Evolutionary conservation across 2,113 vertebrate genomes (phyloP).

Genomic region (Nesospiza acunhae): DNA sequence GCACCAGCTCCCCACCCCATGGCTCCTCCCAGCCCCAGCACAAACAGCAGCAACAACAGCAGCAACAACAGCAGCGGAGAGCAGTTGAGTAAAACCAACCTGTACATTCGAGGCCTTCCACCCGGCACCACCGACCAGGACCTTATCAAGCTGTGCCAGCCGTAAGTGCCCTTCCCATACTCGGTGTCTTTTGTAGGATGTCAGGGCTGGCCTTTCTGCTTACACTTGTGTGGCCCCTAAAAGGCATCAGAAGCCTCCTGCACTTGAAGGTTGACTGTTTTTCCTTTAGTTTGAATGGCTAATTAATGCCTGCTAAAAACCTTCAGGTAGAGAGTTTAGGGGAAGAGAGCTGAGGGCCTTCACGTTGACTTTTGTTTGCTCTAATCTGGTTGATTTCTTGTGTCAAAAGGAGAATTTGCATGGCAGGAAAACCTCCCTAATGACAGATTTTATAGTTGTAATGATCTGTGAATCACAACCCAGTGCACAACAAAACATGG

Average conservation of each 20-base stretch:
- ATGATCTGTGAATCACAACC: background rate
- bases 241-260: background rate
- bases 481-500: background rate
- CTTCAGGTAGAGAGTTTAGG: background rate
- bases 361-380: background rate
- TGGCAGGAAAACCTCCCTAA: background rate
- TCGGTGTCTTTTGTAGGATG: background rate
- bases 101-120: conserved; percentile 96
- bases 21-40: conserved; percentile 98
- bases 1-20: conserved; percentile 96
- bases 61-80: conserved; percentile 87
- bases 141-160: conserved; percentile 98
- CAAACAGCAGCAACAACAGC: conserved; percentile 93
- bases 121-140: conserved; percentile 98
- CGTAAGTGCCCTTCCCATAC: conserved; percentile 81
- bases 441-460: background rate
- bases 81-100: conserved; percentile 98
- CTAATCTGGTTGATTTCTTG: background rate
- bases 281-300: background rate
- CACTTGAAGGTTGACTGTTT: background rate
- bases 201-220: background rate
- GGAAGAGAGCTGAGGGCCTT: background rate
- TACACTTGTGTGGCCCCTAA: background rate
- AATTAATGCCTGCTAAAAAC: conserved; percentile 3
- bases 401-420: background rate